A percentile compares a stretch with the other conserved stretches of the same genome.
Evolutionary conservation across 1,140 invertebrate species (phyloP).

Genomic region (Aethina tumida): DNA sequence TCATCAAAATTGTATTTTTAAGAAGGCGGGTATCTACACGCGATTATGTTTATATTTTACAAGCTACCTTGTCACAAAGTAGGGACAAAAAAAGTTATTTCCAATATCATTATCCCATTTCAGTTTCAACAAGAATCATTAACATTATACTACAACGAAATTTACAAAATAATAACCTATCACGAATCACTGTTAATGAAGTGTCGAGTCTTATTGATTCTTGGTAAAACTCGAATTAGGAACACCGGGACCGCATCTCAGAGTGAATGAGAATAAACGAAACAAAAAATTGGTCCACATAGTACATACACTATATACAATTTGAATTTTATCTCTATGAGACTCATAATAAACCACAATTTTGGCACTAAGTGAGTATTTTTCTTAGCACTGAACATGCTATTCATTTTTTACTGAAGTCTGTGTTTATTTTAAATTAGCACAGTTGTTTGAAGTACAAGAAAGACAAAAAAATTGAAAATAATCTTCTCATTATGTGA

Average conservation of each 20-base stretch:
- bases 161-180: too few species aligned
- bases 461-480: too few species aligned
- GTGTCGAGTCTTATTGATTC: neutral
- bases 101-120: too few species aligned
- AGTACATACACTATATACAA: conserved; percentile 12
- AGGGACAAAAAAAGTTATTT: conserved; percentile 9
- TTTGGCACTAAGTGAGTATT: conserved; percentile 17
- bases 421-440: too few species aligned
- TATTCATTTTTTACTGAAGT: too few species aligned
- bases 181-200: too few species aligned
- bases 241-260: neutral
- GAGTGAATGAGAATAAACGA: conserved; percentile 1
- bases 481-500: too few species aligned
- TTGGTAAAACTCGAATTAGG: neutral
- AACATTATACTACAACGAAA: too few species aligned
- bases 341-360: conserved; percentile 8
- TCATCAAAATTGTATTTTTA: too few species aligned
- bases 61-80: conserved; percentile 19
- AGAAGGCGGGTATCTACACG: conserved; percentile 31
- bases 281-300: conserved; percentile 16
- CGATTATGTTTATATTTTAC: conserved; percentile 23
- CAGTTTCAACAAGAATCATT: too few species aligned
- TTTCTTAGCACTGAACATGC: too few species aligned
- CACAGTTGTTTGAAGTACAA: too few species aligned
- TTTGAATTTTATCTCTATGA: conserved; percentile 4